Conservation (phyloP, 2,888 invertebrate species). For the Ophion obscuratus region DNA sequence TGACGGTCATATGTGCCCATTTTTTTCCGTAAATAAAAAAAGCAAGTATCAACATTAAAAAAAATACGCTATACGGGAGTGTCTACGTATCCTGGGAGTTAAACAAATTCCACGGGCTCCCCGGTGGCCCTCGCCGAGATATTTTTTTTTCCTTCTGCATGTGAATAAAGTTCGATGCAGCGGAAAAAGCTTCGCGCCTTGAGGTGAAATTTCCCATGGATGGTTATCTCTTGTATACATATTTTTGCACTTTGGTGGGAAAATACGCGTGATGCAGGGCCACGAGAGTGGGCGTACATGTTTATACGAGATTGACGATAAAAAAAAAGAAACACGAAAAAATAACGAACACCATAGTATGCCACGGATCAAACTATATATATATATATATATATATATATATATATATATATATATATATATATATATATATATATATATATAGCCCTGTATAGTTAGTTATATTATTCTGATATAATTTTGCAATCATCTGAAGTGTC, state of each 20-base stretch:
- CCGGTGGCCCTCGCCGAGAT: too few species aligned
- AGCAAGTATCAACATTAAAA: too few species aligned
- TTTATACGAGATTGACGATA: constrained; percentile 63
- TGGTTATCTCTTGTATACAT: not conserved
- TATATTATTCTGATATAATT: too few species aligned
- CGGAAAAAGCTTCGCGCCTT: too few species aligned
- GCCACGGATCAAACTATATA: constrained; percentile 36
- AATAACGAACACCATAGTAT: constrained; percentile 59
- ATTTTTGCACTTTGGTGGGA: constrained; percentile 57
- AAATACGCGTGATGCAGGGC: constrained; percentile 50
- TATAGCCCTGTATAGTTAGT: too few species aligned
- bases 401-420: too few species aligned
- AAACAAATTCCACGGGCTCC: not conserved
- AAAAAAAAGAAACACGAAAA: constrained; percentile 43
- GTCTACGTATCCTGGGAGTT: not conserved
- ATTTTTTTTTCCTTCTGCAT: too few species aligned
- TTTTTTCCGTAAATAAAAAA: not conserved
- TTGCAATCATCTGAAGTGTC: too few species aligned
- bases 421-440: too few species aligned
- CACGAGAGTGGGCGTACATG: constrained; percentile 60
- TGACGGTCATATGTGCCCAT: not conserved
- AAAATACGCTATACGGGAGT: too few species aligned
- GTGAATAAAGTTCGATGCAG: too few species aligned
- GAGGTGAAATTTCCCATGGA: not conserved
- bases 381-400: too few species aligned